These are phyloP conservation scores for Tadarida brasiliensis DNA, from an alignment of 2,797 vertebrate species.

Conservation along the genomic window DNA sequence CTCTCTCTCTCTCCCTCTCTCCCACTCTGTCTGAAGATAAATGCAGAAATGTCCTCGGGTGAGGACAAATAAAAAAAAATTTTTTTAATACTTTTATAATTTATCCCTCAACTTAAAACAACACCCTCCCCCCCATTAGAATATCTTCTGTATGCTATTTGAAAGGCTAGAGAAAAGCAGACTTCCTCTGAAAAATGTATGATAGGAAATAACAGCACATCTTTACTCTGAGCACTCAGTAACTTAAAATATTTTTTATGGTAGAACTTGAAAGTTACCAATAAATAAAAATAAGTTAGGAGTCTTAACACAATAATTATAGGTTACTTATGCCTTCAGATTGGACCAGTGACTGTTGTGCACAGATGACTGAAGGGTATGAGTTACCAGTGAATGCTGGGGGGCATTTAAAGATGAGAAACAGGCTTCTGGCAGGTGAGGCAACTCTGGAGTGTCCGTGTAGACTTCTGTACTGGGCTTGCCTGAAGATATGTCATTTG, in stretches of 20 bases:
- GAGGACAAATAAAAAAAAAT: too few relatives aligned
- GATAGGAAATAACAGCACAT: background rate
- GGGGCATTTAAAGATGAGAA: conserved; percentile 25
- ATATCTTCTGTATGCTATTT: background rate
- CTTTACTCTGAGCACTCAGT: background rate
- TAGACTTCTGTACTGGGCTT: background rate
- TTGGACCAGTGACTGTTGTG: background rate
- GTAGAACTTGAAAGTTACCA: conserved; percentile 5
- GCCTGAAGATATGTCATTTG: background rate
- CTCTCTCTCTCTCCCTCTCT: too few relatives aligned
- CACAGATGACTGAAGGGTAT: background rate
- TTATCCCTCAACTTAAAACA: background rate
- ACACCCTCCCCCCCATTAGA: background rate
- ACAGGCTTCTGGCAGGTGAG: background rate
- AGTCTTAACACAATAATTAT: background rate
- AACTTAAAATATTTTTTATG: background rate
- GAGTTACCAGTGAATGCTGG: background rate
- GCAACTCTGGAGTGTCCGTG: rapidly evolving
- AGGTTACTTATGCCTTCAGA: background rate
- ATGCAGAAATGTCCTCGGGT: too few relatives aligned
- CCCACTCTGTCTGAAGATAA: too few relatives aligned
- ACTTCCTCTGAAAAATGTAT: background rate
- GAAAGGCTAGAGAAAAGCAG: background rate
- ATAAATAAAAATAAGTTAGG: background rate
- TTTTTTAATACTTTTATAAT: background rate